These are phyloP conservation scores for Lycophotia porphyrea DNA, from an alignment of 2,888 invertebrate species.

Conservation along the genomic window DNA sequence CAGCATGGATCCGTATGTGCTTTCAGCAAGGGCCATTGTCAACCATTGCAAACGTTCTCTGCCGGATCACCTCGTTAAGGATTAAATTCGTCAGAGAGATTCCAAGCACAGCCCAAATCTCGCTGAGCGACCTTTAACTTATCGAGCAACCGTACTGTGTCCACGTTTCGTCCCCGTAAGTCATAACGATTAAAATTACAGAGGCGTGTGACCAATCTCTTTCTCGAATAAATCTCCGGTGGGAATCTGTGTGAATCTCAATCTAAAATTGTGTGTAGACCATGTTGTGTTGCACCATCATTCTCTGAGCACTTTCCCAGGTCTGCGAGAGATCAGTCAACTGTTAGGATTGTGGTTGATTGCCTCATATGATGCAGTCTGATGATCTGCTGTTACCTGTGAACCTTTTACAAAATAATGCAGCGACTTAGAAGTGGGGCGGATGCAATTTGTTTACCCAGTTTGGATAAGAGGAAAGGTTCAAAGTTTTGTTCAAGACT, in stretches of 20 bases:
- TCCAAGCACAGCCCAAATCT: not conserved
- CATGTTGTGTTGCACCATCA: not conserved
- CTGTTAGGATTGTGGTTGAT: constrained; percentile 4
- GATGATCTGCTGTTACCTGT: not conserved
- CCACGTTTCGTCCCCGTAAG: not conserved
- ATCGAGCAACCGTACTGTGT: no score
- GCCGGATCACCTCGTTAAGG: not conserved
- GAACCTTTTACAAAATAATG: not conserved
- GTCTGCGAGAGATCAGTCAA: constrained; percentile 17
- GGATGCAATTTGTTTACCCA: not conserved
- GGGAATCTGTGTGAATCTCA: not conserved
- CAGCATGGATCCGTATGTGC: not conserved
- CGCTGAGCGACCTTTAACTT: no score
- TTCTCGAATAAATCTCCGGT: not conserved
- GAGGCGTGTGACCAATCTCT: not conserved
- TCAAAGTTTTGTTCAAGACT: not conserved
- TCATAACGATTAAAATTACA: not conserved
- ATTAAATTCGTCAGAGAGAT: not conserved
- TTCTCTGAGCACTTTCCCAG: not conserved
- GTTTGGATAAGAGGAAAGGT: not conserved
- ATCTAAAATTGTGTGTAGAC: not conserved
- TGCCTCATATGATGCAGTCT: not conserved
- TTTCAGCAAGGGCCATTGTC: not conserved
- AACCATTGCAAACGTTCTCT: no score
- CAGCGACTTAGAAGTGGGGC: no score